phyloP scores from a whole-genome alignment of 2,888 invertebrate species.

The Thereva unica region DNA sequence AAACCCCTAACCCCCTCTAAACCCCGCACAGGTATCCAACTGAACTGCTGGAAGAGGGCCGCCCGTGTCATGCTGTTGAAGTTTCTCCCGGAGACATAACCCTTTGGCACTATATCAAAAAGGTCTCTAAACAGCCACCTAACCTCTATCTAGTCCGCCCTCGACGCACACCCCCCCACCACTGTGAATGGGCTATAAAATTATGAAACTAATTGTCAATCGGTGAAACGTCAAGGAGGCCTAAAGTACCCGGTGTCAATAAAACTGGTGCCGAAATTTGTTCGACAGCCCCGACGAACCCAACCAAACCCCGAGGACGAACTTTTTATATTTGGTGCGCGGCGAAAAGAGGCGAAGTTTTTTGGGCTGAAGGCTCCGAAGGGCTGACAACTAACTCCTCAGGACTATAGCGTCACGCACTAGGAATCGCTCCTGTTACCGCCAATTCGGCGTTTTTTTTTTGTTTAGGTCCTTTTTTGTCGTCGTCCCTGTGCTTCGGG shows the following conservation, averaged over 20 bases:
- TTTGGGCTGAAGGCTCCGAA: neutral
- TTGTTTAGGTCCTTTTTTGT: no score
- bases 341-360: neutral
- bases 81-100: constrained; percentile 11
- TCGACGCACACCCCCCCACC: neutral
- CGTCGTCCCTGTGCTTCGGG: neutral
- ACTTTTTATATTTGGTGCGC: neutral
- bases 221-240: constrained; percentile 22
- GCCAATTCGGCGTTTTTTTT: no score
- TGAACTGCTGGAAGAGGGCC: no score
- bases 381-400: neutral
- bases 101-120: constrained; percentile 12
- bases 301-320: no score
- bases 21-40: no score
- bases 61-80: no score
- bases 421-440: neutral
- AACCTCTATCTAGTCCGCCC: neutral
- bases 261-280: neutral
- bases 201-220: constrained; percentile 32
- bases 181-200: constrained; percentile 20
- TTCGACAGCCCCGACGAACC: neutral
- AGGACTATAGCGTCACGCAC: constrained; percentile 11
- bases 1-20: no score
- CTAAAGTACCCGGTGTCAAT: constrained; percentile 10
- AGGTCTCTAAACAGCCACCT: neutral